Evolutionary conservation across 2,113 vertebrate species (phyloP).

Genomic region (Aptenodytes forsteri): DNA sequence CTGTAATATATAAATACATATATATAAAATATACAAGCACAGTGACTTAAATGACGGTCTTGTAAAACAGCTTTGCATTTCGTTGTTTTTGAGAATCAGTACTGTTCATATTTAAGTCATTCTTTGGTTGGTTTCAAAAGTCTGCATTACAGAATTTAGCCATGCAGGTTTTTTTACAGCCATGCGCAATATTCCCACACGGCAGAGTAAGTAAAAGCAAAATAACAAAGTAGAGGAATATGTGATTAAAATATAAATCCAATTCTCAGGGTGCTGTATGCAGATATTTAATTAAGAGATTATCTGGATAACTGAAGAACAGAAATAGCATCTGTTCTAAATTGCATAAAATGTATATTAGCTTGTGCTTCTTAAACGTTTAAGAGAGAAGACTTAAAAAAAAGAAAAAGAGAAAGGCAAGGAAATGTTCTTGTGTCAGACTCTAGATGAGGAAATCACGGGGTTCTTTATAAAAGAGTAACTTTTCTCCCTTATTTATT

Average conservation of each 20-base stretch:
- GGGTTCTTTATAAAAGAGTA: not conserved
- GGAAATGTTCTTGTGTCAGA: not conserved
- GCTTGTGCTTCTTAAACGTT: not conserved
- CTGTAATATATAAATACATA: not conserved
- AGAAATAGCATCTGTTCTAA: constrained; percentile 1
- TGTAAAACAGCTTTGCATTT: not conserved
- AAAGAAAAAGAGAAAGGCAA: not conserved
- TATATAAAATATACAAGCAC: not conserved
- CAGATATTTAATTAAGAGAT: constrained; percentile 26
- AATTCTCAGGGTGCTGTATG: not conserved
- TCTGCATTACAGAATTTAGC: not conserved
- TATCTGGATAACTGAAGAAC: constrained; percentile 1
- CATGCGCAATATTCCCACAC: not conserved
- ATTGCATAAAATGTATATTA: not conserved
- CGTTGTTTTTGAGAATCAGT: not conserved
- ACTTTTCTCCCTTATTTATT: not conserved
- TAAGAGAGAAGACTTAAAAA: not conserved
- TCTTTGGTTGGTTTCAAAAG: not conserved
- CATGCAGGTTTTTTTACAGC: not conserved
- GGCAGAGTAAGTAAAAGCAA: not conserved
- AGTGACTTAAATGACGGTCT: not conserved
- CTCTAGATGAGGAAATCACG: not conserved
- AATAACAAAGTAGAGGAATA: not conserved
- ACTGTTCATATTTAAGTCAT: not conserved
- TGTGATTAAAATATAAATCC: constrained; percentile 13